Evolutionary conservation across 2,888 invertebrate species (phyloP).

Genomic region (Ophraella communa): DNA sequence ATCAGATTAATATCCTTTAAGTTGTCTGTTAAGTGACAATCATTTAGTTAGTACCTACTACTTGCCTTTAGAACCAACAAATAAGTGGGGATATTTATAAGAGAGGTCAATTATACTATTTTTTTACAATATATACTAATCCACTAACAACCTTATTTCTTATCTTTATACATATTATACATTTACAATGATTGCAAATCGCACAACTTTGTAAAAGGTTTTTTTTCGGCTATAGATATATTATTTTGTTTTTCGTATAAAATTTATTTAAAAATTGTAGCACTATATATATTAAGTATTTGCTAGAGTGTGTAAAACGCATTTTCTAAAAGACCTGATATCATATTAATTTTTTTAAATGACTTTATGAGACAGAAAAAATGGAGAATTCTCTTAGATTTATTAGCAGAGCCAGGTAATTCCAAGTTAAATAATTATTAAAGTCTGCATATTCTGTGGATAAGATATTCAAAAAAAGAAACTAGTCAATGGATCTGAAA

Average conservation of each 20-base stretch:
- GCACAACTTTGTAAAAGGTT: slow-evolving; percentile 53
- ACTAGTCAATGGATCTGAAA: too few relatives aligned
- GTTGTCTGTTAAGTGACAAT: slow-evolving; percentile 29
- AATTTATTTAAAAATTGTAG: slow-evolving; percentile 29
- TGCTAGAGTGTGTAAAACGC: slow-evolving; percentile 17
- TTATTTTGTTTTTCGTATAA: slow-evolving; percentile 22
- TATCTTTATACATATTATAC: slow-evolving; percentile 55
- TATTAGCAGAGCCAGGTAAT: too few relatives aligned
- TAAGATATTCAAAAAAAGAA: too few relatives aligned
- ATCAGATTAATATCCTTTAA: too few relatives aligned
- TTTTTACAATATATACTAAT: slow-evolving; percentile 47
- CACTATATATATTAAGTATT: slow-evolving; percentile 18
- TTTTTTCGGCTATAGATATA: slow-evolving; percentile 38
- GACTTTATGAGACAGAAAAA: too few relatives aligned
- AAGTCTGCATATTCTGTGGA: too few relatives aligned
- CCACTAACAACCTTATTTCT: slow-evolving; percentile 52
- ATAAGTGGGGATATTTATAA: slow-evolving; percentile 30
- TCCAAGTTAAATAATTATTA: too few relatives aligned
- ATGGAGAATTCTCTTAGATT: too few relatives aligned
- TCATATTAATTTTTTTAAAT: neutral
- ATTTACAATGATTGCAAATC: slow-evolving; percentile 60
- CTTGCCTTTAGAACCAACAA: slow-evolving; percentile 50
- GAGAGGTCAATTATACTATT: slow-evolving; percentile 43
- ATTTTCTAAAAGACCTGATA: neutral
- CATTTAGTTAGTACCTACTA: slow-evolving; percentile 46